Base-by-base conservation (phyloP, 2,888 invertebrate species). In the Nematopogon swammerdamellus region DNA sequence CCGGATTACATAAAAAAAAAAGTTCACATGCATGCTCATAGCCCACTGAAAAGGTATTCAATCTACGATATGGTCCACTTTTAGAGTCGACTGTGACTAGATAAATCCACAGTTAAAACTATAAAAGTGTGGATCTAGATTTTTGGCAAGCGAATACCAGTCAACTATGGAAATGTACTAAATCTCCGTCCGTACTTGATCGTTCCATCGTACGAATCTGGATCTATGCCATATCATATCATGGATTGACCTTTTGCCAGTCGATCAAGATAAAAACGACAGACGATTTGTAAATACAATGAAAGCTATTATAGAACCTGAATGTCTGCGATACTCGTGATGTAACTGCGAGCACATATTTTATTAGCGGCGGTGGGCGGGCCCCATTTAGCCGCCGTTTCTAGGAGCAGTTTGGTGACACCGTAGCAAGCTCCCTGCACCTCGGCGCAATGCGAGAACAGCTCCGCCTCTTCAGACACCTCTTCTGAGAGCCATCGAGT, bases 401-500 rank as follows among this genome's bases (percentile, higher is more conserved):
- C 72, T 53, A 76, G 65, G 54, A 79, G 61, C 50, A 77, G 70
- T 63, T 70, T 74, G 1, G 73, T 76, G 19, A 76, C 64, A 56
- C 72, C 64, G 70, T 71, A 65, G 70, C 74, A 75, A 52, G 74
- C 79, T 19, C 63, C 62, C 57, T 79, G 76, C 63, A 85, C 72
- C 55, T 81, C 76, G 49, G 69, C 74, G 56, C 82, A 82, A 53
- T 80, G 76, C 36, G 57, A 60, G 58, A 82, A 85, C 19, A 81
- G 57, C 30, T 70, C 72, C 50, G 74, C 72, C 53, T 80, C 77
- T 1, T 83, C 82, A 1, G 65, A 61, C 1, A 70, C 71, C 59
- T 84, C 82, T 47, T 79, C 68, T 54, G 82, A 82, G 18, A 85
- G 70, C 84, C 84, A 84, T 68, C 73, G 20, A 30, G 29, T 49